Evolutionary conservation across 2,888 invertebrate species (phyloP).

Genomic region (Bruchidius siliquastri): DNA sequence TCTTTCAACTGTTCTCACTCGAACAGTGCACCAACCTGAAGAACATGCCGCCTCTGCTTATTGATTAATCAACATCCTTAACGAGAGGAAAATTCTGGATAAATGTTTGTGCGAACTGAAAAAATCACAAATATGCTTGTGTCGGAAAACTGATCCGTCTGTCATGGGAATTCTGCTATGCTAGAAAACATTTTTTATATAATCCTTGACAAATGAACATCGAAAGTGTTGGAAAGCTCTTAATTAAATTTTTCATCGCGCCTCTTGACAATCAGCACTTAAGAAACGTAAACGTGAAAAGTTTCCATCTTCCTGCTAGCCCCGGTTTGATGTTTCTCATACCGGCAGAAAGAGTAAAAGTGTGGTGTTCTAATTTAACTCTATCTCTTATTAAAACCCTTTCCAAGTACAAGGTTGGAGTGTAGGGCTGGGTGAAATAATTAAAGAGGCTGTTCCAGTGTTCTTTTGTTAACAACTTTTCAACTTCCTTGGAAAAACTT

Average conservation of each 20-base stretch:
- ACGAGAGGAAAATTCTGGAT: too few relatives aligned
- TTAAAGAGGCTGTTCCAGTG: background rate
- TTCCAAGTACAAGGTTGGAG: background rate
- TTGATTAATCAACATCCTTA: too few relatives aligned
- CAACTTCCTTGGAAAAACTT: too few relatives aligned
- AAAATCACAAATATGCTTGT: too few relatives aligned
- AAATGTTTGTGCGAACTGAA: too few relatives aligned
- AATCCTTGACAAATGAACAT: background rate
- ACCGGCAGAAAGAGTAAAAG: background rate
- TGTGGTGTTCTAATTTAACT: background rate
- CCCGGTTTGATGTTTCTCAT: background rate
- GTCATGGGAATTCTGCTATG: background rate
- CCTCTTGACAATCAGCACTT: background rate
- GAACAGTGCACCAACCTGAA: too few relatives aligned
- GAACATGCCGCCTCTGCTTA: too few relatives aligned
- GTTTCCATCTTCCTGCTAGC: background rate
- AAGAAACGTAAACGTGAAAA: background rate
- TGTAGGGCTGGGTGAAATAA: background rate
- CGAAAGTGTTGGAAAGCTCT: background rate
- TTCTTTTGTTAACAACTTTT: too few relatives aligned
- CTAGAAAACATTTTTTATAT: background rate
- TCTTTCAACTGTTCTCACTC: too few relatives aligned
- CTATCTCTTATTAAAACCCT: background rate
- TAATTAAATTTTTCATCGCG: background rate
- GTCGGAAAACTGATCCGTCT: too few relatives aligned